Base-by-base conservation (phyloP, 2,888 invertebrate genomes). In the Scaptomyza parva region DNA sequence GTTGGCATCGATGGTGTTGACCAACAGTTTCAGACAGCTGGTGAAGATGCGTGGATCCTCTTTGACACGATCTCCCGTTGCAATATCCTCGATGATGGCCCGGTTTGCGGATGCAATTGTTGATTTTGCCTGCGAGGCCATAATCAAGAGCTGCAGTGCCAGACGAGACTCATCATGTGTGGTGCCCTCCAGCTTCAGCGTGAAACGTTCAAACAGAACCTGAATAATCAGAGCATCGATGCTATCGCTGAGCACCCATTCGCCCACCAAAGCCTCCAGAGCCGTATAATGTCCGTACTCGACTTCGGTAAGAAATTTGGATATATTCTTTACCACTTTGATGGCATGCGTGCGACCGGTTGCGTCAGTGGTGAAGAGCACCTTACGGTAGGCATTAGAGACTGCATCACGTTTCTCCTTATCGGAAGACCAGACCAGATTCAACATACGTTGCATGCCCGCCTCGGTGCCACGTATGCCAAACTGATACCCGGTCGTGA, bases 201-300 rank as follows among this genome's bases (percentile, higher is more conserved):
- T 94, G 89, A 96, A 97, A 84, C 95, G 95, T 91, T 97, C 96
- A 96, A 97, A 98, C 63, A 98, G 92, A 11, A 96, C 94, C 93
- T 97, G 92, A 62, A 93, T 92, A 40, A 93, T 92, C 18, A 91
- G 89, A 45, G 92, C 92, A 73, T 93, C 93, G 9, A 95, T 91
- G 40, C 93, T 93, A 4, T 93, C 94, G 30, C 92, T 92, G 45
- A 91, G 89, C 2, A 94, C 93, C 93, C 95, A 94, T 86, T 95
- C 93, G 12, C 92, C 90, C 41, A 96, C 92, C 62, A 96, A 91
- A 69, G 92, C 92, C 74, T 94, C 94, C 66, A 96, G 91, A 12
- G 95, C 94, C 2, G 93, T 92, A 45, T 94, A 91, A 70, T 95
- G 94, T 0, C 94, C 93, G 47, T 93, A 89, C 0, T 93, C 93